Conservation (phyloP, 2,888 invertebrate species). For the Clitarchus hookeri region DNA sequence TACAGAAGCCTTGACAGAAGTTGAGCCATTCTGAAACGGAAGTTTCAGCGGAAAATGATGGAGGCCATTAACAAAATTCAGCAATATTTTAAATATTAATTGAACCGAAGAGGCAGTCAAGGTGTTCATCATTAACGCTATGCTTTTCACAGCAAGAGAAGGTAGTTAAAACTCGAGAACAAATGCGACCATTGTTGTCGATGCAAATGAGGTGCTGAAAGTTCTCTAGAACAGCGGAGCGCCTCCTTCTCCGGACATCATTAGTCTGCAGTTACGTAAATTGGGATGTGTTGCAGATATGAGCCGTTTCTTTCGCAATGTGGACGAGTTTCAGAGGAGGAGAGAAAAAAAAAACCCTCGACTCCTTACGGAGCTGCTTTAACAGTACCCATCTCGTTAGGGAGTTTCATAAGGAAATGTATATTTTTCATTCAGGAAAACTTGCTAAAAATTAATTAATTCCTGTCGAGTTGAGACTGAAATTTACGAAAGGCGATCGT, state of each 20-base stretch:
- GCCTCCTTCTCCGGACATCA: background rate
- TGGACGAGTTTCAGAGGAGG: background rate
- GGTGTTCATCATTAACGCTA: no score
- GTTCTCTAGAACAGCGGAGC: background rate
- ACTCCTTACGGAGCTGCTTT: background rate
- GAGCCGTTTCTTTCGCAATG: background rate
- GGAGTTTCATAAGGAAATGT: background rate
- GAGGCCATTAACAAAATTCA: no score
- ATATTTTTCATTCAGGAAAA: background rate
- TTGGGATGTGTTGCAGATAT: background rate
- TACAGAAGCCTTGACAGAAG: no score
- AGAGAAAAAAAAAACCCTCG: background rate
- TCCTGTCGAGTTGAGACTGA: background rate
- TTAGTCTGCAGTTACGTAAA: constrained; percentile 7
- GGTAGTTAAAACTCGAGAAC: no score
- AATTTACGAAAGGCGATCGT: background rate
- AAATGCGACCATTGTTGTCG: no score
- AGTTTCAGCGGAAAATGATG: no score
- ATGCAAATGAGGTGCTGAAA: background rate
- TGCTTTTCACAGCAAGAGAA: no score
- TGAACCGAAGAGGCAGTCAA: no score
- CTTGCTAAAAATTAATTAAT: constrained; percentile 6
- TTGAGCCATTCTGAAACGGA: no score
- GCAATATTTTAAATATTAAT: no score
- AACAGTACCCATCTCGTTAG: background rate